Base-by-base conservation (phyloP, 2,888 invertebrate genomes). In the Perizoma flavofasciatum region DNA sequence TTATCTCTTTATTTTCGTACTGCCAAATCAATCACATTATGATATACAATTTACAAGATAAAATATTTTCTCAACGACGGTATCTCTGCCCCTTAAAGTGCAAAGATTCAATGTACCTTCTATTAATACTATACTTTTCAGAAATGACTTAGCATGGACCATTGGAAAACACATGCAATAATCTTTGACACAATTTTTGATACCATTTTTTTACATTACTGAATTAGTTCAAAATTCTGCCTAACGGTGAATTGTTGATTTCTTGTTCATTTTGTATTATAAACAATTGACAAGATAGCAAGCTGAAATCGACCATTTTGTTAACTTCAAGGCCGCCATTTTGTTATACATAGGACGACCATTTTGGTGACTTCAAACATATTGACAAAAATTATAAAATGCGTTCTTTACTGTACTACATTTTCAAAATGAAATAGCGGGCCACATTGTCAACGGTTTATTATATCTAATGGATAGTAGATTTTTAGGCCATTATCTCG, bases 81-180 rank as follows among this genome's bases (percentile, higher is more conserved):
- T 48, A 50, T 43, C 53, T 49, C 46, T 59, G 55, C 35, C 39
- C 51, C 11, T 44, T 35, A 34, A 8, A 52, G 55, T 53, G 50
- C 55, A 52, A 49, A 54, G 52, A 46, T 10, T 35, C 41, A 22
- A 22, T 52, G 39, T 49, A 48, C 41, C 50, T 33, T 34, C 10
- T 35, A 46, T 34, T 48, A 34, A 39, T 50, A 55, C 47, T 39
- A 45, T 45, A 32, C 61, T 59, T 65, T 65, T 61, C 55, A 61
- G 67, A 68, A 69, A 59, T 52, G 59, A 69, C 61, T 56, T 71
- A 70, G 78, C 74, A 77, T 76, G 78, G 66, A 63, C 61, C 64
- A 67, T 71, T 61, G 60, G 68, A 64, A 59, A 51, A 63, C 37
- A 58, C 37, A 22, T 58, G 53, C 49, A 48, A 66, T 62, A 65